Percentiles rank a stretch among this genome's conserved stretches.
Evolutionary conservation across 2,113 vertebrate genomes (phyloP).

Genomic region (Eleginops maclovinus): DNA sequence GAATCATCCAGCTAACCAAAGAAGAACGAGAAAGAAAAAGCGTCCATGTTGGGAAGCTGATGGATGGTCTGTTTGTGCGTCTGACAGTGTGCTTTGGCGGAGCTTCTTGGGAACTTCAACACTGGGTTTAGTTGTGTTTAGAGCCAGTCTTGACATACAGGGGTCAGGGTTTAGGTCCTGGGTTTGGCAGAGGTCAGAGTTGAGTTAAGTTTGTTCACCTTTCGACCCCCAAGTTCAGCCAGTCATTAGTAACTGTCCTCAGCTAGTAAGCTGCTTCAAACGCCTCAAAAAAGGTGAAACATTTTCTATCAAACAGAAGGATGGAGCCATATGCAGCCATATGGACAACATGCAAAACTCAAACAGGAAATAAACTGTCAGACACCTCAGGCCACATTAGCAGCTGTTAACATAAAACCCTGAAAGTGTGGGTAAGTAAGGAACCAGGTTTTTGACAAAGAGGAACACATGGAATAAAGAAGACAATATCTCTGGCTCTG

Average conservation of each 20-base stretch:
- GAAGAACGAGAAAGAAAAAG: slow-evolving; percentile 14
- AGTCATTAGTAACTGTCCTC: slow-evolving; percentile 30
- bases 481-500: too few relatives aligned
- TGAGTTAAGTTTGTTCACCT: slow-evolving; percentile 34
- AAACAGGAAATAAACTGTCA: too few relatives aligned
- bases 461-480: too few relatives aligned
- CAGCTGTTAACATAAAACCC: too few relatives aligned
- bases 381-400: too few relatives aligned
- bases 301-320: neutral
- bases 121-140: neutral
- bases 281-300: neutral
- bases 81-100: neutral
- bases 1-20: neutral
- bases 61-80: neutral
- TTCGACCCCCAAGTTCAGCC: slow-evolving; percentile 25
- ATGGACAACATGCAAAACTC: too few relatives aligned
- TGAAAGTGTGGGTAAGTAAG: too few relatives aligned
- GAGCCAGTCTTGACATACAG: neutral
- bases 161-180: neutral
- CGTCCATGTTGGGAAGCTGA: slow-evolving; percentile 30
- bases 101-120: neutral
- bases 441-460: too few relatives aligned
- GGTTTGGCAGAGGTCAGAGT: slow-evolving; percentile 24
- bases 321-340: neutral
- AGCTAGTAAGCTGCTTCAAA: neutral